Evolutionary conservation across 2,888 invertebrate genomes (phyloP).

Genomic region (Acanthosepion lycidas): DNA sequence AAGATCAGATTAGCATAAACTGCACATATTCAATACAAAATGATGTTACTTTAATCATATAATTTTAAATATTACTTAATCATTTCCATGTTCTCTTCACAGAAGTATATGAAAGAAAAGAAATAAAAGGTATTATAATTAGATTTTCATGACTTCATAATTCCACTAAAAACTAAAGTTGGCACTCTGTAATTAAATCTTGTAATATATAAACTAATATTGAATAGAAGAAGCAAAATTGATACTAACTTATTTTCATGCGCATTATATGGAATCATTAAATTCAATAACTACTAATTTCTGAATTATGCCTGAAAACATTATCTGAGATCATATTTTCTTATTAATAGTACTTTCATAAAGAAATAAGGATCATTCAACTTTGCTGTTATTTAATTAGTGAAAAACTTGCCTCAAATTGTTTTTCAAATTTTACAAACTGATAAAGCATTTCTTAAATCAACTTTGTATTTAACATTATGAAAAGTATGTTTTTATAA

Average conservation of each 20-base stretch:
- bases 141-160: no score
- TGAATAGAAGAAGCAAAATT: no score
- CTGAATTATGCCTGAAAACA: no score
- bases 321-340: no score
- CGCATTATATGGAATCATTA: no score
- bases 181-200: no score
- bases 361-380: not conserved
- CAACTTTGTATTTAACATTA: not conserved
- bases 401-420: not conserved
- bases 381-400: not conserved
- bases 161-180: no score
- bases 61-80: not conserved
- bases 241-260: no score
- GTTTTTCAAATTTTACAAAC: not conserved
- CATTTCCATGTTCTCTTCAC: not conserved
- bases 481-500: not conserved
- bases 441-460: conserved; percentile 23
- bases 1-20: not conserved
- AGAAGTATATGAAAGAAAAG: no score
- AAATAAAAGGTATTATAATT: no score
- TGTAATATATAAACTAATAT: no score
- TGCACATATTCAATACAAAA: not conserved
- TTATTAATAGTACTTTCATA: not conserved
- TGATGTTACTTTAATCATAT: not conserved
- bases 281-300: no score